Percentiles rank a stretch among this genome's conserved stretches.
Evolutionary conservation across 2,888 invertebrate species (phyloP).

Genomic region (Ptychoptera albimana): DNA sequence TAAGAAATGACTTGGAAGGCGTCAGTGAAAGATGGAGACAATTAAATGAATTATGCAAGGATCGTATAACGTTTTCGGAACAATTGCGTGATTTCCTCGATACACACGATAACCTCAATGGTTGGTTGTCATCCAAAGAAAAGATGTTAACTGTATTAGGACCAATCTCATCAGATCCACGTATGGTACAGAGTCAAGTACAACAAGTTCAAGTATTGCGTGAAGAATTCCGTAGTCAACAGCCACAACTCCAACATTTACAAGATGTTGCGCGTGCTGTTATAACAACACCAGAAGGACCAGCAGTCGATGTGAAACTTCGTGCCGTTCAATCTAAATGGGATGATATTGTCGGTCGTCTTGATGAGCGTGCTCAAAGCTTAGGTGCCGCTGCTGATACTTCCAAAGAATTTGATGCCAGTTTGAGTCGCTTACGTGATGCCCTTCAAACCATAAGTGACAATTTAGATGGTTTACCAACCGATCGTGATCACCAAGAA

Average conservation of each 20-base stretch:
- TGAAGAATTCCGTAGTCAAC: slow-evolving; percentile 88
- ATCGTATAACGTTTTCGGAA: slow-evolving; percentile 39
- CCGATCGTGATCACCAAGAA: slow-evolving; percentile 72
- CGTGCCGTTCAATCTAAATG: slow-evolving; percentile 56
- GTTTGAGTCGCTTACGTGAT: slow-evolving; percentile 63
- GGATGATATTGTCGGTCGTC: slow-evolving; percentile 61
- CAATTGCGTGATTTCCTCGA: slow-evolving; percentile 87
- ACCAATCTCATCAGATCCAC: slow-evolving; percentile 88
- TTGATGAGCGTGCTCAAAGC: slow-evolving; percentile 78
- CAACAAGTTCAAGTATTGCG: slow-evolving; percentile 88
- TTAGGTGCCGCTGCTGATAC: slow-evolving; percentile 85
- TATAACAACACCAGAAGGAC: slow-evolving; percentile 43
- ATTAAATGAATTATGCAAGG: slow-evolving; percentile 69
- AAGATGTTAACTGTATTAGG: slow-evolving; percentile 91
- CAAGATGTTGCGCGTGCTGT: slow-evolving; percentile 66
- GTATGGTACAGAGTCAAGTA: slow-evolving; percentile 90
- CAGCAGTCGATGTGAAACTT: slow-evolving; percentile 54
- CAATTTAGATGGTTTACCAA: slow-evolving; percentile 64
- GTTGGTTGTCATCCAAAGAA: slow-evolving; percentile 86
- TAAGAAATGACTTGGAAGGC: slow-evolving; percentile 72
- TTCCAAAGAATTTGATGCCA: slow-evolving; percentile 83
- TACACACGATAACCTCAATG: slow-evolving; percentile 64
- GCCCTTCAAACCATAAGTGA: slow-evolving; percentile 80
- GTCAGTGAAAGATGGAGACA: slow-evolving; percentile 73
- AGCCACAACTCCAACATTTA: slow-evolving; percentile 74